A percentile compares a stretch with the other conserved stretches of the same genome.
These are phyloP conservation scores for Eristalinus sepulchralis DNA, from an alignment of 2,888 invertebrate genomes.

Conservation along the genomic window DNA sequence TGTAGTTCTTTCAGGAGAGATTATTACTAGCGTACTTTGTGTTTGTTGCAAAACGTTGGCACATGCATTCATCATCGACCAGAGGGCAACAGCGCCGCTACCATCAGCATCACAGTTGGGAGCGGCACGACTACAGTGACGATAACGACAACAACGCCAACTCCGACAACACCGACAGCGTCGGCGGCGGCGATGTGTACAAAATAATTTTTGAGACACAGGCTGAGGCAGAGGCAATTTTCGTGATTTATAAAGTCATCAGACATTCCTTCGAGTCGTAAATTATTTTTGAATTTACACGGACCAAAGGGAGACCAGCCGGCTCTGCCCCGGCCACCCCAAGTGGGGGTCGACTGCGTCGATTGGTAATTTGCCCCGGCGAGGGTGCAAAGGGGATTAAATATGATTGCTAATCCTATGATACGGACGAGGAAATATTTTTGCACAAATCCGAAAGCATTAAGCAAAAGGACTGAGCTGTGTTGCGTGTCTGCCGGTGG, in stretches of 20 bases:
- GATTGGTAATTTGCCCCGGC: constrained; percentile 23
- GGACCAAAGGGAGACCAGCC: neutral
- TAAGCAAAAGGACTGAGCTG: neutral
- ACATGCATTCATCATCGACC: constrained; percentile 65
- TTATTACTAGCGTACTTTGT: constrained; percentile 68
- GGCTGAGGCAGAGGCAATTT: constrained; percentile 51
- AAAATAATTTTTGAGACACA: constrained; percentile 51
- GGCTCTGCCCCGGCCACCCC: neutral
- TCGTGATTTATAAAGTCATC: constrained; percentile 71
- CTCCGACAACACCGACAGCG: neutral
- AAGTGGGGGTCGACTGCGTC: neutral
- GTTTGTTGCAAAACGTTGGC: constrained; percentile 69
- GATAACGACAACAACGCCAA: neutral
- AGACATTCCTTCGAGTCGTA: constrained; percentile 62
- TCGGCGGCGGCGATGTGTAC: constrained; percentile 12
- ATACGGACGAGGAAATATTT: neutral
- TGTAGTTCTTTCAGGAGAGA: constrained; percentile 51
- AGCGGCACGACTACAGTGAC: neutral
- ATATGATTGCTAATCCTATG: constrained; percentile 20
- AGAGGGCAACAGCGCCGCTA: neutral
- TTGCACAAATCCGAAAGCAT: constrained; percentile 11
- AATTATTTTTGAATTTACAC: constrained; percentile 66
- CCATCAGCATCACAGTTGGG: neutral
- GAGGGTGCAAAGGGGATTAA: neutral
- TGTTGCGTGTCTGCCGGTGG: neutral